Evolutionary conservation across 2,888 invertebrate genomes (phyloP), one percentile per base, ranked within the genome.

Genomic region (Ceraclea dissimilis): DNA sequence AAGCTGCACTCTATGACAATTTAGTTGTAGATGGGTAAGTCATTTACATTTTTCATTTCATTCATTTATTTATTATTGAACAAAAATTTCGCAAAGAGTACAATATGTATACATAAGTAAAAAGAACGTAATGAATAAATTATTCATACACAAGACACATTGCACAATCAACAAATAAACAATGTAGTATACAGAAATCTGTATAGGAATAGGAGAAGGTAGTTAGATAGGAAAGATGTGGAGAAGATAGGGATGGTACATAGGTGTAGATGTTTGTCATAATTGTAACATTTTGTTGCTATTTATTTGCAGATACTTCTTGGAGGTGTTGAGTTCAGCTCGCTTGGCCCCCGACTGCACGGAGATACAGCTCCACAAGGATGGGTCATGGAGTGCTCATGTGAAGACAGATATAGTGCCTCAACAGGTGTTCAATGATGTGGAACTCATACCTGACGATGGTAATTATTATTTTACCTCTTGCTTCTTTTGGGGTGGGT

Each of bases 21-120:
- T 80, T 99, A 2, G 89, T 93, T 13, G 93, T 99, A 62, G 98
- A 99, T 69, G 94, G 95, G 90, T 93, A 68, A 74, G 78, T 66
- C 17, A n/a, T n/a, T n/a, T n/a, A 43, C 20, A 8, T 39, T 39
- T 39, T 13, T 39, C 26, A 26, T n/a, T 10, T 33, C 11, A 10
- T 11, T 33, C 33, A 33, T 33, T 33, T 11, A 10, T n/a, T n/a
- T n/a, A n/a, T n/a, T n/a, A n/a, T n/a, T n/a, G n/a, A n/a, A n/a
- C n/a, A n/a, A n/a, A n/a, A n/a, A n/a, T n/a, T n/a, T n/a, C n/a
- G n/a, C n/a, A n/a, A n/a, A n/a, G n/a, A n/a, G n/a, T n/a, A n/a
- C n/a, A n/a, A n/a, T n/a, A n/a, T n/a, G n/a, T n/a, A n/a, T n/a
- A n/a, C n/a, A n/a, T n/a, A n/a, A n/a, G n/a, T n/a, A n/a, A n/a